Percentiles rank a stretch among this genome's conserved stretches.
phyloP scores from a whole-genome alignment of 1,140 invertebrate species.

The Leptopilina clavipes region DNA sequence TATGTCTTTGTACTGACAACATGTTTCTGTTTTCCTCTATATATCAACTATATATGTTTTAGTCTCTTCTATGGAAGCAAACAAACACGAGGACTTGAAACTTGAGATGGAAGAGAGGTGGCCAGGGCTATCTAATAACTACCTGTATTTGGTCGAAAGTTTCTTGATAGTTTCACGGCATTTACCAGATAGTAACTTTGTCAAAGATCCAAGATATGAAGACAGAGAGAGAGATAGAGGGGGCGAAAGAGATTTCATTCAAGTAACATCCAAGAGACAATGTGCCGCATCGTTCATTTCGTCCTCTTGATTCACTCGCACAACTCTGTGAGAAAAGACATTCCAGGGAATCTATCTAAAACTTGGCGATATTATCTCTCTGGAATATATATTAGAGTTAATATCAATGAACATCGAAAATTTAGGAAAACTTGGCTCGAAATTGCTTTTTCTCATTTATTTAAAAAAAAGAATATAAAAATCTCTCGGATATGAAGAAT shows the following conservation, averaged over 20 bases:
- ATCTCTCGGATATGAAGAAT: too few relatives aligned
- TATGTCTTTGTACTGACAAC: background rate
- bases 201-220: slow-evolving; percentile 46
- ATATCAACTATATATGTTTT: slow-evolving; percentile 5
- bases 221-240: slow-evolving; percentile 3
- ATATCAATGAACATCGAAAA: too few relatives aligned
- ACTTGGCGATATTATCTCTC: background rate
- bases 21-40: slow-evolving; percentile 19
- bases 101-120: slow-evolving; percentile 14
- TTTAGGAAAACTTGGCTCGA: too few relatives aligned
- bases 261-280: slow-evolving; percentile 32
- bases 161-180: slow-evolving; percentile 26
- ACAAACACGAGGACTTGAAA: slow-evolving; percentile 23
- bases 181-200: slow-evolving; percentile 42
- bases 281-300: slow-evolving; percentile 23
- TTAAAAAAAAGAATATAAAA: too few relatives aligned
- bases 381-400: background rate
- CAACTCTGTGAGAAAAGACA: background rate
- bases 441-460: too few relatives aligned
- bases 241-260: slow-evolving; percentile 36
- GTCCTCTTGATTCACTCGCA: slow-evolving; percentile 16
- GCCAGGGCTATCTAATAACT: slow-evolving; percentile 20
- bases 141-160: slow-evolving; percentile 15
- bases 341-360: background rate
- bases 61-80: slow-evolving; percentile 11